Conservation (phyloP, 1,140 invertebrate genomes). For the Papilio glaucus region DNA sequence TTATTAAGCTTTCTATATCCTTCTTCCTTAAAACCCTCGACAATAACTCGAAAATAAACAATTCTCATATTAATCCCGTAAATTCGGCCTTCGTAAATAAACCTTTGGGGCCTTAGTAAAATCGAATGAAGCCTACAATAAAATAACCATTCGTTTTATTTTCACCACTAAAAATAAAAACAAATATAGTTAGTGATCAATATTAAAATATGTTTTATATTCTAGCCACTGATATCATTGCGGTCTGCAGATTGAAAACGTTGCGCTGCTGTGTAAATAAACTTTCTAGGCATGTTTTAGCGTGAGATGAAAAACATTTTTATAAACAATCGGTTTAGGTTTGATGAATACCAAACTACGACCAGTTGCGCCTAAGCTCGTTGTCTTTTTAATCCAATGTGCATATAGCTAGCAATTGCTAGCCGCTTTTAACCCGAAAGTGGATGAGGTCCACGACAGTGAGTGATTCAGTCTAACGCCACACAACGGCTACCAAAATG, state of each 20-base stretch:
- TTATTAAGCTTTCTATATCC: no score
- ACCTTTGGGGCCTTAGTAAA: no score
- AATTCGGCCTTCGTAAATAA: no score
- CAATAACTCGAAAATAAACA: no score
- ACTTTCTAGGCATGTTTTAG: background rate
- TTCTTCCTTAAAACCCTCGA: no score
- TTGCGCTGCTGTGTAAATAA: conserved; percentile 13
- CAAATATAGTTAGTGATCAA: background rate
- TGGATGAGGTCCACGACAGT: background rate
- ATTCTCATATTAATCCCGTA: no score
- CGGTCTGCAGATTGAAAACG: background rate
- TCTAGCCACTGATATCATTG: background rate
- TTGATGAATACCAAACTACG: conserved; percentile 2
- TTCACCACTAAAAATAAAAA: background rate
- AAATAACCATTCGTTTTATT: background rate
- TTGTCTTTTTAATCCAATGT: background rate
- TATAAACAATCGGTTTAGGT: conserved; percentile 8
- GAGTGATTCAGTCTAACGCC: background rate
- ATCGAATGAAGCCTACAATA: no score
- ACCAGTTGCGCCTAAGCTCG: background rate
- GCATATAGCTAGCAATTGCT: background rate
- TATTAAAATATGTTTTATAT: conserved; percentile 4
- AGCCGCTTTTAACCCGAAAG: background rate
- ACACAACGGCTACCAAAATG: no score
- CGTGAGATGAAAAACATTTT: conserved; percentile 18